Base-by-base conservation (phyloP, 2,113 vertebrate genomes). In the Telmatochromis sp. region DNA sequence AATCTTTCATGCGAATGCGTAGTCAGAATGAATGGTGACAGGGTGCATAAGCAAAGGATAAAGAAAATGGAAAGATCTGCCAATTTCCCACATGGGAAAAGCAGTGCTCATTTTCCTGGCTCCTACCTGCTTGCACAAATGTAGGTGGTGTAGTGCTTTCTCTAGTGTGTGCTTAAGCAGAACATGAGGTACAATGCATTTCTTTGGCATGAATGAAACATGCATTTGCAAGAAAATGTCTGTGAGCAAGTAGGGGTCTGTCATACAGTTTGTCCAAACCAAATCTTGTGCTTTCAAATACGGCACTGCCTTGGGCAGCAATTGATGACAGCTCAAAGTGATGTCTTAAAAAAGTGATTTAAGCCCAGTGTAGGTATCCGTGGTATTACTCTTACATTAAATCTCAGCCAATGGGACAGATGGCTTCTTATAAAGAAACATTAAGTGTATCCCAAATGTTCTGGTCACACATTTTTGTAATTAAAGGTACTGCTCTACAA, bases 371-470 rank as follows among this genome's bases (percentile, higher is more conserved):
- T 12, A 78, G 73, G 45, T 33, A 58, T 35, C 37, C 0, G 1
- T 81, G 26, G 35, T 14, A 37, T 49, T 42, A 70, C 45, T 80
- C 55, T 81, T 42, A 55, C 26, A 83, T 81, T 80, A 80, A 6
- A 82, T 68, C 28, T 63, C 26, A 23, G 83, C 9, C 49, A 91
- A 84, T 13, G 83, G 79, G 37, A 89, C 88, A 93, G 88, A 93
- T 94, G 91, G 85, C 82, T 8, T 86, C 49, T 83, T 14, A 55
- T 83, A 35, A 86, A 87, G 80, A 15, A 60, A 86, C 49, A n/a
- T 21, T 15, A 13, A 40, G 85, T 87, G 80, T 75, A 75, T 26
- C 10, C 65, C 42, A 84, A 90, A 90, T 86, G 75, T 87, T 89
- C 83, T 87, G 55, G 5, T 90, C 79, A 85, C 89, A 88, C 83